Evolutionary conservation across 1,140 invertebrate genomes (phyloP).

Genomic region (Lordiphosa collinella): DNA sequence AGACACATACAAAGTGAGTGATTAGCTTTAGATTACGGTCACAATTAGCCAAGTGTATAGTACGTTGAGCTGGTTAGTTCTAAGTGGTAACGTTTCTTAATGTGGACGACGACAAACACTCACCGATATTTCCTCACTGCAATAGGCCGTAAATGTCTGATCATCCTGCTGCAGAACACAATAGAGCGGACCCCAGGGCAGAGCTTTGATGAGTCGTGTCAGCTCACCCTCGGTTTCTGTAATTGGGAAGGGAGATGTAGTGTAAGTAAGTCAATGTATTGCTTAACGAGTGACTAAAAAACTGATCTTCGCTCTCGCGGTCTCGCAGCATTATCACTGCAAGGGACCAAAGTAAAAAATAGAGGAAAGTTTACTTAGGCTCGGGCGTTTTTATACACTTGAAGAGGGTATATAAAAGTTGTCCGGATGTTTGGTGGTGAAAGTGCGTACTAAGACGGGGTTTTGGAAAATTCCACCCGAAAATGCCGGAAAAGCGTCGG

Average conservation of each 20-base stretch:
- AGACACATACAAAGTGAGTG: constrained; percentile 38
- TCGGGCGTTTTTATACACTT: too few relatives aligned
- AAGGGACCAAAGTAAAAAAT: too few relatives aligned
- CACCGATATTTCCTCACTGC: constrained; percentile 93
- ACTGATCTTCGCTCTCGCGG: too few relatives aligned
- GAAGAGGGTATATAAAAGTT: too few relatives aligned
- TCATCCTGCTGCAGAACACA: constrained; percentile 93
- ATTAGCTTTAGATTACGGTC: constrained; percentile 11
- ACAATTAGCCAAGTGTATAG: constrained; percentile 11
- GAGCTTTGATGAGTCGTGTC: constrained; percentile 60
- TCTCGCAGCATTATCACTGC: too few relatives aligned
- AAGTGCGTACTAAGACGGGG: too few relatives aligned
- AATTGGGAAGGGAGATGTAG: constrained; percentile 24
- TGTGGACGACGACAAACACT: constrained; percentile 12
- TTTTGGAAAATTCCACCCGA: too few relatives aligned
- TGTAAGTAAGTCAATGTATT: too few relatives aligned
- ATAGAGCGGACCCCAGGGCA: constrained; percentile 91
- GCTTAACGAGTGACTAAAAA: too few relatives aligned
- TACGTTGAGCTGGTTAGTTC: background rate
- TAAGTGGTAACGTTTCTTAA: background rate
- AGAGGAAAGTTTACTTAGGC: too few relatives aligned
- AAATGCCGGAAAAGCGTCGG: too few relatives aligned
- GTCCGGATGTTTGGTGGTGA: too few relatives aligned
- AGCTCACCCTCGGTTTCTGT: constrained; percentile 76
- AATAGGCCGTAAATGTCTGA: constrained; percentile 90